A percentile compares a stretch with the other conserved stretches of the same genome.
Conservation (phyloP, 2,888 invertebrate species). For the Papilio protenor region DNA sequence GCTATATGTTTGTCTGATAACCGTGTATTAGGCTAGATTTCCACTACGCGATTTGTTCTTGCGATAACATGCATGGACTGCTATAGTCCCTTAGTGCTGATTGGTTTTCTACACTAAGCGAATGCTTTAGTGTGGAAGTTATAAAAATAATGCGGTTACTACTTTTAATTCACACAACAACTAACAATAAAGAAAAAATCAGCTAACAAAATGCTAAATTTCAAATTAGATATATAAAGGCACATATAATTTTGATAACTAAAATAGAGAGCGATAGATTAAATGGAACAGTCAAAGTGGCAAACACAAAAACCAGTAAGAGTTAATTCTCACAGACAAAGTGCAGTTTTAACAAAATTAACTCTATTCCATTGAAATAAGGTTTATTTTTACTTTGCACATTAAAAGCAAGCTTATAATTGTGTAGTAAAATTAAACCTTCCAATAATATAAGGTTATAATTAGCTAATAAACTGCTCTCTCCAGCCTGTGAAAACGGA, state of each 20-base stretch:
- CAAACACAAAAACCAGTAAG: constrained; percentile 46
- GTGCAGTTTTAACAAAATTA: no score
- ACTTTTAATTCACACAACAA: neutral
- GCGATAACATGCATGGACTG: neutral
- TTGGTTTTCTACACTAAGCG: neutral
- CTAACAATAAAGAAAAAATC: neutral
- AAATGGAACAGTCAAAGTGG: constrained; percentile 24
- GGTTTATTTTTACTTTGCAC: no score
- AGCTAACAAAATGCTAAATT: neutral
- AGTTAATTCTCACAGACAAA: no score
- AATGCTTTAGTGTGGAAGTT: neutral
- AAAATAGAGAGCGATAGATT: constrained; percentile 35
- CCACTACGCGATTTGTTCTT: neutral
- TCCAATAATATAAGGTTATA: no score
- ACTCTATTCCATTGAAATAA: no score
- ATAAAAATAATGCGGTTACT: constrained; percentile 8
- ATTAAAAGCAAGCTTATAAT: no score
- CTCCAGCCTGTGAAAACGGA: no score
- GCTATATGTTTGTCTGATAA: no score
- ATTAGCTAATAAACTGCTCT: no score
- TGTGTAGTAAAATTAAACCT: no score
- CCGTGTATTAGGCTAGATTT: neutral
- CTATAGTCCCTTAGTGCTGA: neutral
- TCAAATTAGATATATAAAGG: constrained; percentile 17
- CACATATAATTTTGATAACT: constrained; percentile 27